These are phyloP conservation scores for Heterodera filipjevi DNA, from an alignment of 2,888 invertebrate genomes.

Conservation along the genomic window DNA sequence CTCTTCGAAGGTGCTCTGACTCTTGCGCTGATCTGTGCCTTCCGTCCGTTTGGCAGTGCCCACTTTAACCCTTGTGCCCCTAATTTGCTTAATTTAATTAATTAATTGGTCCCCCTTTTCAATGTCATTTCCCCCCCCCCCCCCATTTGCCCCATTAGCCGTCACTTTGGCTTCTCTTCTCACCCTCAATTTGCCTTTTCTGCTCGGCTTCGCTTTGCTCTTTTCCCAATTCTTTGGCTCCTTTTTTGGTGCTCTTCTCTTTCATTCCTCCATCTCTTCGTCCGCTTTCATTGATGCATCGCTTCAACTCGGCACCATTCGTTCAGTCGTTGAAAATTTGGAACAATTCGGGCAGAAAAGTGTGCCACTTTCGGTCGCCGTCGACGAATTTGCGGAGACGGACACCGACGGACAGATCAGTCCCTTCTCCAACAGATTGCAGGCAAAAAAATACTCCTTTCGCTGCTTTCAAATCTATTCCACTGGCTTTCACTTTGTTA, in stretches of 20 bases:
- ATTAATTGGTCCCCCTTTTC: background rate
- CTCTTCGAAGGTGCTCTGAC: slow-evolving; percentile 30
- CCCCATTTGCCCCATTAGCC: slow-evolving; percentile 17
- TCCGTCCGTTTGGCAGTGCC: slow-evolving; percentile 29
- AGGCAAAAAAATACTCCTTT: background rate
- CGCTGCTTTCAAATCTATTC: background rate
- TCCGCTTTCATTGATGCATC: slow-evolving; percentile 37
- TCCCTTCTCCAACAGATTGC: slow-evolving; percentile 15
- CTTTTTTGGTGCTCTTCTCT: slow-evolving; percentile 40
- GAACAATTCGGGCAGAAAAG: background rate
- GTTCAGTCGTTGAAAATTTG: background rate
- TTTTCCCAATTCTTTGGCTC: slow-evolving; percentile 44
- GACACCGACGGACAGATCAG: background rate
- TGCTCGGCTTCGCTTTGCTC: slow-evolving; percentile 37
- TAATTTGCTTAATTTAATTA: slow-evolving; percentile 11
- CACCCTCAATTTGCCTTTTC: slow-evolving; percentile 31
- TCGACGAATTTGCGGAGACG: background rate
- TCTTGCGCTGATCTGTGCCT: slow-evolving; percentile 31
- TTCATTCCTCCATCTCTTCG: slow-evolving; percentile 25
- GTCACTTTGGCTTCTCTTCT: slow-evolving; percentile 36
- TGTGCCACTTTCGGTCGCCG: background rate
- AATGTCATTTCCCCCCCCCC: background rate
- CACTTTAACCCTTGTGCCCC: slow-evolving; percentile 40
- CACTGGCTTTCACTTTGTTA: slow-evolving; percentile 4
- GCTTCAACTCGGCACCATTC: slow-evolving; percentile 35